Conservation (phyloP, 2,888 invertebrate species). For the Erebia epiphron region DNA sequence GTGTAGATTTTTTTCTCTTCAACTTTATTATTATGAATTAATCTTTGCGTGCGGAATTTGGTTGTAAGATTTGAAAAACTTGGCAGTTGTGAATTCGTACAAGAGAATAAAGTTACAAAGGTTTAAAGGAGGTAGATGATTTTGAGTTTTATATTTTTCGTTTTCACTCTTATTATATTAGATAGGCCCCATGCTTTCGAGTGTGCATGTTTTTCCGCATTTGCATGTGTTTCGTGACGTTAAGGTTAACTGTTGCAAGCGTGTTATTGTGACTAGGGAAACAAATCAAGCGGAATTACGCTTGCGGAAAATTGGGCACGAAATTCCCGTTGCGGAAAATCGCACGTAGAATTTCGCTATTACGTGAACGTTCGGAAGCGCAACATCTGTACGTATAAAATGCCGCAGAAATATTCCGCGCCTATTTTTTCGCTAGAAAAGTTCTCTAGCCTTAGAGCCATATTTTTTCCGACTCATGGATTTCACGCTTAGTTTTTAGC, state of each 20-base stretch:
- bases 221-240: conserved; percentile 57
- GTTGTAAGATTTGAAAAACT: conserved; percentile 60
- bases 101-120: conserved; percentile 73
- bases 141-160: conserved; percentile 67
- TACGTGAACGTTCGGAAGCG: no score
- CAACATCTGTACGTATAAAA: no score
- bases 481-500: no score
- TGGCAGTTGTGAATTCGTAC: conserved; percentile 75
- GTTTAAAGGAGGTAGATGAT: conserved; percentile 62
- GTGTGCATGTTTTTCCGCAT: conserved; percentile 69
- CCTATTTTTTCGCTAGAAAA: no score
- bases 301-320: no score
- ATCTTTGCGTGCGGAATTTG: conserved; percentile 44
- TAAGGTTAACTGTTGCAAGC: not conserved
- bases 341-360: no score
- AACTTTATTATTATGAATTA: conserved; percentile 23
- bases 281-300: no score
- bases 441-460: no score
- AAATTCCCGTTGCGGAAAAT: no score
- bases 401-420: no score
- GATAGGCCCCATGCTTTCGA: conserved; percentile 54
- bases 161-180: conserved; percentile 42
- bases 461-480: no score
- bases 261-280: not conserved
- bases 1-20: conserved; percentile 31